Conservation (phyloP, 2,888 invertebrate genomes). For the Desoria tigrina region DNA sequence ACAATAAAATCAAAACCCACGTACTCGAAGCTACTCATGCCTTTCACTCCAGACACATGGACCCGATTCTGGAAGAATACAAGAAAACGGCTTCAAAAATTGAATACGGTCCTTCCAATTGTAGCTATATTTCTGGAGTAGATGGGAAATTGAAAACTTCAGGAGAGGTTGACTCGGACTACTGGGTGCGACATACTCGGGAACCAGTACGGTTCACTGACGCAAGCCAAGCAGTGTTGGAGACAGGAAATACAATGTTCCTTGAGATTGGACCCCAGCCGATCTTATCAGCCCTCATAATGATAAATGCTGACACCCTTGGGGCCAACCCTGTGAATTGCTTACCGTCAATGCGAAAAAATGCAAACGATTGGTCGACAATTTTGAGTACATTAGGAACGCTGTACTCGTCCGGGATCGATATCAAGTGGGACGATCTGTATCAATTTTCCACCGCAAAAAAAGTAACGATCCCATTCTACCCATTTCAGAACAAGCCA, state of each 20-base stretch:
- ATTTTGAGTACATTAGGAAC: constrained; percentile 26
- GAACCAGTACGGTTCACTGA: constrained; percentile 32
- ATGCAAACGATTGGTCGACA: constrained; percentile 24
- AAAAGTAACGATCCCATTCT: constrained; percentile 18
- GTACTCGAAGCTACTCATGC: constrained; percentile 39
- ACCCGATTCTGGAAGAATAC: constrained; percentile 37
- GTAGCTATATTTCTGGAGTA: constrained; percentile 38
- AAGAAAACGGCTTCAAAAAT: constrained; percentile 18
- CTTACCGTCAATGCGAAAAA: constrained; percentile 30
- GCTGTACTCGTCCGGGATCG: constrained; percentile 23
- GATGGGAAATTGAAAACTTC: constrained; percentile 13
- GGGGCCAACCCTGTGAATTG: constrained; percentile 23
- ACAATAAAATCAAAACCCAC: constrained; percentile 24
- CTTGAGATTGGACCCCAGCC: constrained; percentile 45
- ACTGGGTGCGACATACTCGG: constrained; percentile 40
- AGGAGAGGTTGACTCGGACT: constrained; percentile 21
- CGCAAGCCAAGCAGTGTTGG: constrained; percentile 27
- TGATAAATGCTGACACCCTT: constrained; percentile 31
- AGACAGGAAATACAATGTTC: constrained; percentile 35
- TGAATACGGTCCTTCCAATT: background rate
- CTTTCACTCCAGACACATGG: constrained; percentile 44
- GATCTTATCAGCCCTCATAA: constrained; percentile 31
- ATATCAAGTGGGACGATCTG: constrained; percentile 33
- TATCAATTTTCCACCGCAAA: constrained; percentile 17
- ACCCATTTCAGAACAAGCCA: constrained; percentile 32